phyloP scores from a whole-genome alignment of 2,113 vertebrate species.

The Pseudonaja textilis region DNA sequence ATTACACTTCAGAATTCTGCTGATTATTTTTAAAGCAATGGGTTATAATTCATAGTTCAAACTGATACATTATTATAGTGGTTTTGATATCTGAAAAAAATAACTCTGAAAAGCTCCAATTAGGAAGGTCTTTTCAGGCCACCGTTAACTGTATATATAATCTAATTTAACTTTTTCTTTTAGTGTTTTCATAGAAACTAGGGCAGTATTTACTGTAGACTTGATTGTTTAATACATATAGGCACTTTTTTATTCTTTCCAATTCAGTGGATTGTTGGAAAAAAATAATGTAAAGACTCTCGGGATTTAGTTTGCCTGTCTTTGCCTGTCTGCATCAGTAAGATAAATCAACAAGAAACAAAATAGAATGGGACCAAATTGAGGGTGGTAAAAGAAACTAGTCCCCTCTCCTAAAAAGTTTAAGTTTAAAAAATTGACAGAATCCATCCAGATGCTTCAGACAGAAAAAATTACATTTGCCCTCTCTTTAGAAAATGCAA shows the following conservation, averaged over 20 bases:
- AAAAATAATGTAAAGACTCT: neutral
- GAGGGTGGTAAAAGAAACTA: neutral
- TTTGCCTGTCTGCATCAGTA: neutral
- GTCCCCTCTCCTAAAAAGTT: neutral
- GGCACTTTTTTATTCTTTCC: neutral
- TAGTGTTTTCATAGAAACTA: constrained; percentile 1
- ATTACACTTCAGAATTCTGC: neutral
- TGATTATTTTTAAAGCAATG: neutral
- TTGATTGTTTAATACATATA: constrained; percentile 37
- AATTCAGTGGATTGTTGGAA: neutral
- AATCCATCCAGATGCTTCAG: neutral
- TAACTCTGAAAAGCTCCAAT: neutral
- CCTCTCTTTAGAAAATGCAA: neutral
- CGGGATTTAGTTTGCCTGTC: neutral
- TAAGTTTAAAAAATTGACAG: neutral
- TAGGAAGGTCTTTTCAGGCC: neutral
- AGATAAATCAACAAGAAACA: neutral
- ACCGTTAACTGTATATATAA: neutral
- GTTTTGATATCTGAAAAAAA: neutral
- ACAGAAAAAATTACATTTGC: neutral
- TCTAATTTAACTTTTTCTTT: neutral
- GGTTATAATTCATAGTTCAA: neutral
- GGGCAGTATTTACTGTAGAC: constrained; percentile 15
- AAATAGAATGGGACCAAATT: neutral
- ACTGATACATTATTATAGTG: neutral